Evolutionary conservation across 2,113 vertebrate species (phyloP), one percentile per base, ranked within the genome.

Genomic region (Leucopternis melanops): DNA sequence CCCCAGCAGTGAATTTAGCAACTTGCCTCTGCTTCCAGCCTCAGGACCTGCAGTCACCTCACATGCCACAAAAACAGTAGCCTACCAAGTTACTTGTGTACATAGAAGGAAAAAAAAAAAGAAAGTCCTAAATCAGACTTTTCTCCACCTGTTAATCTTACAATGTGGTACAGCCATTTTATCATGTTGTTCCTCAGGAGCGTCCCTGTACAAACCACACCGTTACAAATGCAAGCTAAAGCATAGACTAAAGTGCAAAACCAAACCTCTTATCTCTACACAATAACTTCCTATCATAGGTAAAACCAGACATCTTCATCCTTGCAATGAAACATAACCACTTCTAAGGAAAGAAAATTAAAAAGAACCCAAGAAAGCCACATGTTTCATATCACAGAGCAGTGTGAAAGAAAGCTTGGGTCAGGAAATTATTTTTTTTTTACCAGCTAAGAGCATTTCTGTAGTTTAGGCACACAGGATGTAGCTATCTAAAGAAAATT

Each of bases 81-180:
- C 81, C 69, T 69, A 20, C 44, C 15, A 31, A 55, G 31, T 47
- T n/a, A 66, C 55, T 14, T 44, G 31, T 22, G 44, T 61, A 26
- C 26, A 9, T 1, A 57, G 14, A 34, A 81, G 47, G 8, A 0
- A 4, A 7, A 16, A 63, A 74, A 1, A 4, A 6, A 20, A 58
- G 65, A 16, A 29, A 54, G 52, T 54, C 52, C 52, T 50, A 70
- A 78, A 74, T 49, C 45, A 90, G 91, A 11, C 18, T 59, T 75
- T 72, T 72, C n/a, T 69, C 44, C 14, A 8, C 22, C 57, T 42
- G 71, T 36, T 62, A 90, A 66, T 71, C 1, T 5, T 27, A 40
- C 8, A 13, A 17, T 3, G 5, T 21, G 4, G 25, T 32, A 19
- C 61, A 67, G n/a, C 25, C 20, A n/a, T 88, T 66, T 58, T 44